A percentile compares a stretch with the other conserved stretches of the same genome.
These are phyloP conservation scores for Norana najaformis DNA, from an alignment of 2,888 invertebrate species.

Conservation along the genomic window DNA sequence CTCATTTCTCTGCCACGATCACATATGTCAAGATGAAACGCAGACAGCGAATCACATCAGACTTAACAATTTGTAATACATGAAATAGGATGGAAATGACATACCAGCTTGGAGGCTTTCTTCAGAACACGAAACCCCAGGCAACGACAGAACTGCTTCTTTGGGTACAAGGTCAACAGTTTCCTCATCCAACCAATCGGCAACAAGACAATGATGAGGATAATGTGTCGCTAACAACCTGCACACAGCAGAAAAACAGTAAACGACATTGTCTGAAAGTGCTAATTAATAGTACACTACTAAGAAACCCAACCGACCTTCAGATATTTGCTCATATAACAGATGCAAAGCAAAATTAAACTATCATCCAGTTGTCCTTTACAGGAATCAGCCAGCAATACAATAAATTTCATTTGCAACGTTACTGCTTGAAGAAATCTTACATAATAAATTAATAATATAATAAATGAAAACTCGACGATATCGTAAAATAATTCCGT, in stretches of 20 bases:
- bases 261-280: neutral
- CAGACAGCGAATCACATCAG: neutral
- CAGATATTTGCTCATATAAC: neutral
- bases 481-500: neutral
- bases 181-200: constrained; percentile 87
- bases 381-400: neutral
- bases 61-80: neutral
- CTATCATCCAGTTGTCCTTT: neutral
- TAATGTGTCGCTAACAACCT: constrained; percentile 84
- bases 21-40: too few relatives aligned
- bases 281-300: neutral
- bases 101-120: neutral
- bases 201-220: constrained; percentile 89
- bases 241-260: constrained; percentile 26
- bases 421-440: neutral
- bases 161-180: neutral
- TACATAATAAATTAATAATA: too few relatives aligned
- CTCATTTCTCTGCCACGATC: too few relatives aligned
- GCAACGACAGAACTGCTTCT: neutral
- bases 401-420: neutral
- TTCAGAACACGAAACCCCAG: constrained; percentile 9
- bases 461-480: neutral
- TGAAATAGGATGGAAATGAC: neutral
- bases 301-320: neutral
- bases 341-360: neutral